Base-by-base conservation (phyloP, 37 sponge, comb jelly and placozoan genomes). In the Oopsacas minuta region DNA sequence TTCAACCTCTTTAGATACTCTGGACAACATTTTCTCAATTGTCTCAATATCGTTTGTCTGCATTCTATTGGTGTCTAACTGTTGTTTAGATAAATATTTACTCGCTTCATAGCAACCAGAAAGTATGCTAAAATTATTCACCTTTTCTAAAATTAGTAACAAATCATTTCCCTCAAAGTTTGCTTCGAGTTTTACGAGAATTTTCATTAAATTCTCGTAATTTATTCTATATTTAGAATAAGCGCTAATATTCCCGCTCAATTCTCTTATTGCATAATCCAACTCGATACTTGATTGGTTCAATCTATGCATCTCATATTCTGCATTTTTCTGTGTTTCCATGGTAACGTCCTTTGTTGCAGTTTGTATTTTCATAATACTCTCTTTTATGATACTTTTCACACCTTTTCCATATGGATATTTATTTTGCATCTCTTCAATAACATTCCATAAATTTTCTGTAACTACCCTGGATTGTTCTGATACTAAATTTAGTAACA, bases 261-360 rank as follows among this genome's bases (percentile, higher is more conserved):
- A 34, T 12, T 61, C 75, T 34, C 20, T 61, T 25, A 61, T n/a
- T 25, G 30, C 30, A 34, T 61, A n/a, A n/a, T 61, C 75, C 22
- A 61, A 34, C 1, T 61, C 75, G 75, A 61, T 61, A 61, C 17
- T 3, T 61, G 75, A 61, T 61, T 61, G 75, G 75, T 61, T 61
- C 5, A 61, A 5, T 61, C 28, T 61, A 61, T 61, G 75, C 30
- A 61, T 32, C 30, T 10, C 75, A 61, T 61, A 61, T 61, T 61
- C 75, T 12, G 22, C 75, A 61, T 61, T 61, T 34, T 12, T 3
- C 3, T 61, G 75, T 61, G 75, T 61, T 61, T 61, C 75, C 75
- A 61, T 61, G 75, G 75, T 32, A 3, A 61, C 30, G 7, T 61
- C 28, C 22, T n/a, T 61, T 3, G 7, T 25, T 5, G 30, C 30